A percentile compares a stretch with the other conserved stretches of the same genome.
phyloP scores from a whole-genome alignment of 1,140 invertebrate genomes.

The Teleogryllus occipitalis region DNA sequence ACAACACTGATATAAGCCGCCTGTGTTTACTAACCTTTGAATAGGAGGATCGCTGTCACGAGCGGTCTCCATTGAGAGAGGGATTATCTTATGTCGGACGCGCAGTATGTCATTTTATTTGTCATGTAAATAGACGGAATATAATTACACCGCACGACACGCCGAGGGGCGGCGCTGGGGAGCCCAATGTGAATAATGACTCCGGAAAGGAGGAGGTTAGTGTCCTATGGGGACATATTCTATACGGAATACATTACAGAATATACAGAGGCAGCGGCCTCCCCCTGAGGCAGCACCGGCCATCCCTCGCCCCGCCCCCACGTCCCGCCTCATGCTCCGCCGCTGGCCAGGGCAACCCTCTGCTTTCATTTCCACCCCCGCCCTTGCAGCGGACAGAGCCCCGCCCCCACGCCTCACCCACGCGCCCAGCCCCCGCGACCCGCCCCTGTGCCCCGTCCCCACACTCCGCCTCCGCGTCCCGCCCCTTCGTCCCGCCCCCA shows the following conservation, averaged over 20 bases:
- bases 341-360: no score
- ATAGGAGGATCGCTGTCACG: no score
- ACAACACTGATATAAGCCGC: no score
- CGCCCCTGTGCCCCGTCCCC: no score
- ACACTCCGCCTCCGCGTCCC: no score
- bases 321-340: neutral
- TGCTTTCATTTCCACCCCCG: no score
- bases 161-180: neutral
- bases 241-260: neutral
- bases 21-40: no score
- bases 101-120: neutral
- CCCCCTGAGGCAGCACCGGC: neutral
- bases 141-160: neutral
- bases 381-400: no score
- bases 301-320: neutral
- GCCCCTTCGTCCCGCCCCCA: no score
- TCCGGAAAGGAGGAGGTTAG: neutral
- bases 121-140: neutral
- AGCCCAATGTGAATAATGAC: neutral
- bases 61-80: no score
- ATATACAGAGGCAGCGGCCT: neutral
- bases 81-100: neutral
- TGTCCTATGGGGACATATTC: conserved; percentile 3
- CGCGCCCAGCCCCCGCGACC: no score
- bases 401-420: no score